Evolutionary conservation across 2,113 vertebrate genomes (phyloP).

Genomic region (Syngnathoides biaculeatus): DNA sequence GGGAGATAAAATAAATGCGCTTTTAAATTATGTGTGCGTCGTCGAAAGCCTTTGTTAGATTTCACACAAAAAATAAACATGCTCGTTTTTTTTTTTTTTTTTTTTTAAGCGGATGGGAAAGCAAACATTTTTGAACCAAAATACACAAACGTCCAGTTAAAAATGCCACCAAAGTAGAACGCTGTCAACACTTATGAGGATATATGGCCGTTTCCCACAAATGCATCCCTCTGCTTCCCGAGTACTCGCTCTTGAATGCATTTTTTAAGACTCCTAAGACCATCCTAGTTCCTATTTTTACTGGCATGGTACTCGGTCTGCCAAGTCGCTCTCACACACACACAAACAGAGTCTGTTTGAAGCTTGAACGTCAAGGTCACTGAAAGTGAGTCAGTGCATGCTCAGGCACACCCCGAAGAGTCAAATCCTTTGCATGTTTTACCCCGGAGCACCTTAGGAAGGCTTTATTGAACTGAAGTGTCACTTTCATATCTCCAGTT

Average conservation of each 20-base stretch:
- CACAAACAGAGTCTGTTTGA: constrained; percentile 7
- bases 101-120: constrained; percentile 31
- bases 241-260: constrained; percentile 8
- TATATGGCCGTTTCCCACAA: neutral
- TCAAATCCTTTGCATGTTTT: constrained; percentile 9
- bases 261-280: constrained; percentile 34
- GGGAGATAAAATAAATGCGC: neutral
- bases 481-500: neutral
- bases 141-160: constrained; percentile 27
- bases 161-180: constrained; percentile 28
- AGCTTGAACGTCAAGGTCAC: constrained; percentile 25
- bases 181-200: neutral
- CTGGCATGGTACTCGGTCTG: constrained; percentile 44
- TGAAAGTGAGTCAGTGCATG: constrained; percentile 31
- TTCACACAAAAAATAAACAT: neutral
- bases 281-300: constrained; percentile 56
- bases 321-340: constrained; percentile 35
- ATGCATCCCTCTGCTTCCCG: constrained; percentile 30
- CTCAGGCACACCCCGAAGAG: constrained; percentile 18
- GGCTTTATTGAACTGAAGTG: neutral
- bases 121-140: constrained; percentile 41
- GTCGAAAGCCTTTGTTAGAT: neutral
- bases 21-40: neutral
- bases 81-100: neutral
- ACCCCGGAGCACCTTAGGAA: neutral